Conservation (phyloP, 2,113 vertebrate genomes). For the Charina bottae region DNA sequence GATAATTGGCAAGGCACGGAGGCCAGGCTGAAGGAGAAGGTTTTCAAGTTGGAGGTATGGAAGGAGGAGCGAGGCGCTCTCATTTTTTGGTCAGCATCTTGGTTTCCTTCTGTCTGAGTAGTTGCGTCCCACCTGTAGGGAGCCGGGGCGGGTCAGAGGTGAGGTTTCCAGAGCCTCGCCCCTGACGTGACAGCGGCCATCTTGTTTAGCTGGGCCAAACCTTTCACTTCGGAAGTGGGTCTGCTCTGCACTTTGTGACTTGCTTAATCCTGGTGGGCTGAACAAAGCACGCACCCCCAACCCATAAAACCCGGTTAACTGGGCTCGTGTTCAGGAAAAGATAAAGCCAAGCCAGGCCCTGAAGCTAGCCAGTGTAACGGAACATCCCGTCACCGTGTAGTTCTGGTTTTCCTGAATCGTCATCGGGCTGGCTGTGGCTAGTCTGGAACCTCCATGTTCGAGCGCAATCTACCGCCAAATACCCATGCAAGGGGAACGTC, state of each 20-base stretch:
- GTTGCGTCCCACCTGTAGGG: neutral
- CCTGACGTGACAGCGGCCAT: neutral
- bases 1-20: constrained; percentile 74
- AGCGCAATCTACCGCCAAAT: neutral
- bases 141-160: neutral
- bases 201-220: neutral
- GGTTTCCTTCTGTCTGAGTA: neutral
- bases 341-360: too few relatives aligned
- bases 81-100: neutral
- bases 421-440: too few relatives aligned
- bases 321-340: too few relatives aligned
- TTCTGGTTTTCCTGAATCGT: neutral
- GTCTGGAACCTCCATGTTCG: neutral
- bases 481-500: too few relatives aligned
- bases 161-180: neutral
- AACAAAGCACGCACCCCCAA: too few relatives aligned
- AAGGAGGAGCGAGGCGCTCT: neutral
- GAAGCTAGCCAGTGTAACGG: too few relatives aligned
- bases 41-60: constrained; percentile 73
- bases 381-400: too few relatives aligned
- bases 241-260: neutral
- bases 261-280: too few relatives aligned
- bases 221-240: neutral
- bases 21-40: constrained; percentile 71
- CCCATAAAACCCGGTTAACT: too few relatives aligned